These are phyloP conservation scores for Caiman crocodilus DNA, from an alignment of 2,797 vertebrate species.

Conservation along the genomic window DNA sequence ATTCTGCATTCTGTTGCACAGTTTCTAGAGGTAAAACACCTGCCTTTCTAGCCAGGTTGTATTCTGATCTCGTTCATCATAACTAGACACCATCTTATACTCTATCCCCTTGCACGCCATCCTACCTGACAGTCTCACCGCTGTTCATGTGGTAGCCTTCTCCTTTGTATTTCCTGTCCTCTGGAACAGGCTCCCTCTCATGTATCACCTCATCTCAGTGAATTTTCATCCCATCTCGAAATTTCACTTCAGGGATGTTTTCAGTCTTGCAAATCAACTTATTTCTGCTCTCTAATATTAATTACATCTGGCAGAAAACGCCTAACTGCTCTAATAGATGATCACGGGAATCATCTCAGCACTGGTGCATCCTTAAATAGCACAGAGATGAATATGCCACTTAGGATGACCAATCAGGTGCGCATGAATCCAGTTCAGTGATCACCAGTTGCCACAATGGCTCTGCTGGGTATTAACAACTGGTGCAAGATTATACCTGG, in stretches of 20 bases:
- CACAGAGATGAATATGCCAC: too few relatives aligned
- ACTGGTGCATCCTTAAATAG: too few relatives aligned
- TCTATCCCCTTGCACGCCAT: too few relatives aligned
- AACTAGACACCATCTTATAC: neutral
- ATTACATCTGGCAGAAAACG: neutral
- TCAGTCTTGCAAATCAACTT: too few relatives aligned
- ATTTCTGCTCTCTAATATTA: neutral
- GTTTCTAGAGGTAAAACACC: neutral
- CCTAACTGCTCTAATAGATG: too few relatives aligned
- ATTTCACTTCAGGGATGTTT: neutral
- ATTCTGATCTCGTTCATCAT: neutral
- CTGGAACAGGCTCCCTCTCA: neutral
- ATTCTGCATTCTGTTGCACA: neutral
- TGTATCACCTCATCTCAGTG: neutral
- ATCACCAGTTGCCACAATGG: neutral
- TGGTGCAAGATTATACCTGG: neutral
- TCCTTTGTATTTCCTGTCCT: neutral
- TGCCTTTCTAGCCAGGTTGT: neutral
- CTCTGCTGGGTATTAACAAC: rapidly evolving
- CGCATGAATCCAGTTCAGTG: too few relatives aligned
- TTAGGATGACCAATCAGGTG: too few relatives aligned
- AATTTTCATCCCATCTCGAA: neutral
- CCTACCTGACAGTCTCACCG: neutral
- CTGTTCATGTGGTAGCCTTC: neutral
- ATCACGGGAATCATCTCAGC: too few relatives aligned